Percentiles rank a stretch among this genome's conserved stretches.
Evolutionary conservation across 2,113 vertebrate genomes (phyloP).

Genomic region (Madoqua kirkii): DNA sequence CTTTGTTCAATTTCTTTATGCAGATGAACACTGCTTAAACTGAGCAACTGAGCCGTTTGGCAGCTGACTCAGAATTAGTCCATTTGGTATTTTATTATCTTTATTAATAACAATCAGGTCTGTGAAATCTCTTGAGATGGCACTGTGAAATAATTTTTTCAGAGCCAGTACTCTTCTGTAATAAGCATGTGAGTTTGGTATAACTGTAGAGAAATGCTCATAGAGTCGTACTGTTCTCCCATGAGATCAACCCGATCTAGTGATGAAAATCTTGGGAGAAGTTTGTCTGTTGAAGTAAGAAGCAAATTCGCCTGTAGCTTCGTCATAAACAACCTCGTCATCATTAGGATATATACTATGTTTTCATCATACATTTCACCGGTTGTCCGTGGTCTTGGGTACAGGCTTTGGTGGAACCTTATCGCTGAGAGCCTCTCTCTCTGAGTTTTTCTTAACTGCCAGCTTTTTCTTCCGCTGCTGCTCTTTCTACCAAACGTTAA

Average conservation of each 20-base stretch:
- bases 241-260: conserved; percentile 95
- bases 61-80: conserved; percentile 94
- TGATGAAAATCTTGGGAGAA: conserved; percentile 96
- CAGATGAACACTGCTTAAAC: conserved; percentile 94
- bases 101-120: conserved; percentile 95
- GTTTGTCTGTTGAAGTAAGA: conserved; percentile 93
- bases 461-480: conserved; percentile 89
- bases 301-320: conserved; percentile 96
- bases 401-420: neutral
- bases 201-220: conserved; percentile 89
- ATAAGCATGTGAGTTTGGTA: conserved; percentile 94
- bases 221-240: conserved; percentile 94
- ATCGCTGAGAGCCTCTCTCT: neutral
- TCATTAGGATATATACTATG: neutral
- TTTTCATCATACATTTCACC: neutral
- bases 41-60: conserved; percentile 95
- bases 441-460: neutral
- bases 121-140: conserved; percentile 89
- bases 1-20: conserved; percentile 91
- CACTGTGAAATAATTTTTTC: conserved; percentile 96
- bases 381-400: neutral
- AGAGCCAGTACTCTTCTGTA: conserved; percentile 96
- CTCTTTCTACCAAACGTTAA: conserved; percentile 92
- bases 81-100: conserved; percentile 94
- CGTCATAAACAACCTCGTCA: conserved; percentile 91